Evolutionary conservation across 2,113 vertebrate genomes (phyloP), one percentile per base, ranked within the genome.

Genomic region (Empidonax traillii): DNA sequence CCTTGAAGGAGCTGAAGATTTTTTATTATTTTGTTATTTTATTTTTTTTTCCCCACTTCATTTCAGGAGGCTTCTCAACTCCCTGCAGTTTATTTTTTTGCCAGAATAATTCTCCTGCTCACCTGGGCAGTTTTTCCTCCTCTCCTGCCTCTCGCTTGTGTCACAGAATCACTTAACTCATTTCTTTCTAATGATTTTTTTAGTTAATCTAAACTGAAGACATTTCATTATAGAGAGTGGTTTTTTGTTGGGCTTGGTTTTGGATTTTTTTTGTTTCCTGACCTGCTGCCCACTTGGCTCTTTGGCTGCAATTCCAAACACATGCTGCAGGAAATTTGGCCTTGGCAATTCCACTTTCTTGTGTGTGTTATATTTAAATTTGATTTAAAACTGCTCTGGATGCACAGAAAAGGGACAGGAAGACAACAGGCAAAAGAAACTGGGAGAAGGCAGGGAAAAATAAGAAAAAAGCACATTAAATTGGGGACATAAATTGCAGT

Each of bases 51-150:
- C 15, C 69, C 6, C 9, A 58, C 43, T 85, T 95, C 58, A 18
- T 96, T 92, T 94, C 79, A 77, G 91, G 93, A 75, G 73, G 73
- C 63, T 74, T 87, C 81, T 95, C 91, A 91, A 69, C 83, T 93
- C 58, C 76, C 30, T 75, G 68, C 84, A 85, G 49, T 97, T 91
- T 82, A 66, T 96, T 92, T 93, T 27, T 52, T 59, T 35, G 61
- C 76, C 81, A 13, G 62, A 96, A 81, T 94, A 93, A 96, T 96
- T 94, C 89, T 44, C 88, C 84, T 89, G 19, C 85, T 79, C 90
- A 80, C 96, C 87, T 89, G 1, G 4, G 37, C 68, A 28, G 18
- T 66, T 61, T 67, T 44, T 21, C 76, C 21, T 28, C 39, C 87
- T 76, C 73, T 88, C n/a, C 9, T 30, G 65, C 47, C 55, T 88